These are phyloP conservation scores for Noctua janthe DNA, from an alignment of 2,888 invertebrate genomes.

Conservation along the genomic window DNA sequence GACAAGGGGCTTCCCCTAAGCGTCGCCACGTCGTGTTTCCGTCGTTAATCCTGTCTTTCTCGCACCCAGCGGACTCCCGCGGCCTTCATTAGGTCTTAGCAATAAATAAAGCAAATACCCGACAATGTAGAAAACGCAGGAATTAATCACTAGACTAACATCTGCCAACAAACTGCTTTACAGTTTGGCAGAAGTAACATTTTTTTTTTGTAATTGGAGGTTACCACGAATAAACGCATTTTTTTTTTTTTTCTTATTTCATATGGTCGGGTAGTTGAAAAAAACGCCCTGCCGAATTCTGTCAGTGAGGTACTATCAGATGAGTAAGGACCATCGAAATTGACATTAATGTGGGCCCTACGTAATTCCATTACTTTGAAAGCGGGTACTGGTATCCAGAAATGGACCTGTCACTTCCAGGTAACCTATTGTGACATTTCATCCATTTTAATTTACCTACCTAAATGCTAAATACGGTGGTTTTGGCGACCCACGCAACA, in stretches of 20 bases:
- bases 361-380: background rate
- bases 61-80: background rate
- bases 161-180: no score
- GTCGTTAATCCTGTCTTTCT: background rate
- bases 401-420: constrained; percentile 26
- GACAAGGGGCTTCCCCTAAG: background rate
- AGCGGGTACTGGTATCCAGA: background rate
- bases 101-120: background rate
- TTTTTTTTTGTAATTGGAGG: no score
- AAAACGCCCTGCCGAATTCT: background rate
- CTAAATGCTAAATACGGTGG: constrained; percentile 23
- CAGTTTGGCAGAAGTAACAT: no score
- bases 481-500: constrained; percentile 13
- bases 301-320: background rate
- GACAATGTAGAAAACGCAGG: background rate
- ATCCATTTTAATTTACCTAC: constrained; percentile 9
- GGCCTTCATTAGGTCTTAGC: background rate
- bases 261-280: background rate
- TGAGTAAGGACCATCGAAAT: constrained; percentile 8
- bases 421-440: background rate
- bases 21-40: background rate
- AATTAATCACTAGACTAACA: background rate
- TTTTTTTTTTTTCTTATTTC: no score
- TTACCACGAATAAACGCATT: no score
- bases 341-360: constrained; percentile 11